phyloP scores from a whole-genome alignment of 2,888 invertebrate genomes.

The Diarsia mendica region DNA sequence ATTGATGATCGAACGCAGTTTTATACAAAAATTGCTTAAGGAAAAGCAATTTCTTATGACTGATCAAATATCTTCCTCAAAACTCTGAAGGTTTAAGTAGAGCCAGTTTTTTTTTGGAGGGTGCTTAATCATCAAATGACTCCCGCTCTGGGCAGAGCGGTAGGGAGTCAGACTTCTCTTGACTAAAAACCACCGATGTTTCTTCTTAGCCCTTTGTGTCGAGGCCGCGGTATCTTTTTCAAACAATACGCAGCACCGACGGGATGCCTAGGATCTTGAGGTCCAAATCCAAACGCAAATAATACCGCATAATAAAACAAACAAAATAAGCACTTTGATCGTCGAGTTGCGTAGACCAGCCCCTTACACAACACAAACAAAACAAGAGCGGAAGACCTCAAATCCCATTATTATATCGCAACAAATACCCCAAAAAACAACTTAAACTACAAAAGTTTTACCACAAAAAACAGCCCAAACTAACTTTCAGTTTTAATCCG shows the following conservation, averaged over 20 bases:
- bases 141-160: no score
- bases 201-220: no score
- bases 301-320: not conserved
- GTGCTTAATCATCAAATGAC: no score
- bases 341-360: no score
- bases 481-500: slow-evolving; percentile 15
- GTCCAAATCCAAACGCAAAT: not conserved
- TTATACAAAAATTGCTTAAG: not conserved
- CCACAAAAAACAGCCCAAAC: slow-evolving; percentile 2
- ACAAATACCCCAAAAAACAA: not conserved
- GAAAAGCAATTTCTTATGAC: not conserved
- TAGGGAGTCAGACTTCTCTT: no score
- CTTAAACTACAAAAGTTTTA: not conserved
- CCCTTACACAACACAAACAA: not conserved
- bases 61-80: not conserved
- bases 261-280: no score
- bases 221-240: no score
- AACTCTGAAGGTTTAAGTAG: not conserved
- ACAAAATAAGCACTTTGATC: no score
- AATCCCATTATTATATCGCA: not conserved
- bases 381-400: not conserved
- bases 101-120: no score
- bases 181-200: no score
- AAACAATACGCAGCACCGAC: no score
- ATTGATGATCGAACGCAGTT: not conserved